Percentiles rank a stretch among this genome's conserved stretches.
These are phyloP conservation scores for Cryptophagus acutangulus DNA, from an alignment of 2,888 invertebrate genomes.

Conservation along the genomic window DNA sequence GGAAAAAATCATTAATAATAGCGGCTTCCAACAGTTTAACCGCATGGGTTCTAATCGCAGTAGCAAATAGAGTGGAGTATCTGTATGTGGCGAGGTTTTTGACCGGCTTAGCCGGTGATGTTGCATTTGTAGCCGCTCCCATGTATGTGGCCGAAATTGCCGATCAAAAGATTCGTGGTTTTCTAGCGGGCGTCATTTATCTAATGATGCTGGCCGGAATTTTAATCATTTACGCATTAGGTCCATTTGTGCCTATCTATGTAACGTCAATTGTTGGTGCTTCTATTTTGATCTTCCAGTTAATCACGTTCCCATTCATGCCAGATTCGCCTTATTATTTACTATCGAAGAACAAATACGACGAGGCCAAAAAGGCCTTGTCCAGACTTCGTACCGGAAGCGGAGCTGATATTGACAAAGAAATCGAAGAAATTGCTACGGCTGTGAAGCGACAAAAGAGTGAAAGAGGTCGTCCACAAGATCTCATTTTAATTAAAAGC, in stretches of 20 bases:
- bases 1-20: slow-evolving; percentile 43
- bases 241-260: slow-evolving; percentile 33
- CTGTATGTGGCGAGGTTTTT: slow-evolving; percentile 43
- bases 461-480: slow-evolving; percentile 41
- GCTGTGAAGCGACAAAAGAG: slow-evolving; percentile 41
- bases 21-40: slow-evolving; percentile 40
- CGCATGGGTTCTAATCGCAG: slow-evolving; percentile 43
- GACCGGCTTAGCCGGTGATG: slow-evolving; percentile 44
- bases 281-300: slow-evolving; percentile 37
- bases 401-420: slow-evolving; percentile 36
- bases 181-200: slow-evolving; percentile 44
- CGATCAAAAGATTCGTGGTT: slow-evolving; percentile 44
- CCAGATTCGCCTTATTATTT: slow-evolving; percentile 43
- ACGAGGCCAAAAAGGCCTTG: slow-evolving; percentile 37
- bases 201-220: slow-evolving; percentile 46
- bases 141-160: slow-evolving; percentile 48
- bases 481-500: slow-evolving; percentile 39
- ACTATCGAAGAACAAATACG: slow-evolving; percentile 38
- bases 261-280: slow-evolving; percentile 33
- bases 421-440: slow-evolving; percentile 38
- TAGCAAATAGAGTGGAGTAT: slow-evolving; percentile 37
- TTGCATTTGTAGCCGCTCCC: slow-evolving; percentile 46
- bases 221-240: slow-evolving; percentile 43
- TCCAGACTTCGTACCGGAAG: slow-evolving; percentile 30
- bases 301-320: slow-evolving; percentile 37